Evolutionary conservation across 2,797 vertebrate genomes (phyloP), one percentile per base, ranked within the genome.

Genomic region (Limnodromus scolopaceus): DNA sequence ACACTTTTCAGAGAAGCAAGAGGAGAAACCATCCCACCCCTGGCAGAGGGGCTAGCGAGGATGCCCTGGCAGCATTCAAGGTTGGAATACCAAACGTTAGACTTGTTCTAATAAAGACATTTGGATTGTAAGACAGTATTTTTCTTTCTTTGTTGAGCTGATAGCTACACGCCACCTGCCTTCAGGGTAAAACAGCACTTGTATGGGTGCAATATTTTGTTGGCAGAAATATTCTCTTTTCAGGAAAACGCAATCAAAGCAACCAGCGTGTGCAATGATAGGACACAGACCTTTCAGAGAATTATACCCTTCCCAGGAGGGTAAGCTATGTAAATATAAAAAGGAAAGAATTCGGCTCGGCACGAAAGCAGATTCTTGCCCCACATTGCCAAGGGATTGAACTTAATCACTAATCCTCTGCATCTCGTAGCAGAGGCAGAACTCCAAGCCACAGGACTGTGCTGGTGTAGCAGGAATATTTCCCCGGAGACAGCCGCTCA

Each of bases 401-500:
- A 95, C 38, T 84, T 70, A 89, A 95, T 94, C 92, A 36, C 66
- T 88, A 92, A 92, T 88, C 83, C 91, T 76, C 75, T 83, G 69
- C 79, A 87, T 84, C 60, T 75, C 10, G 8, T 60, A 92, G 87
- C 0, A 0, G 43, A 95, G 84, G 83, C 92, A 95, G 78, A 82
- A 76, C 82, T 92, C 74, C 87, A 83, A 91, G 87, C 60, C 84
- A 46, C 84, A 88, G 86, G 71, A 84, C 85, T 75, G 43, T 55
- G 77, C 51, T 83, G 63, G 78, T 80, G 80, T 34, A 89, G 87
- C 78, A 92, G 87, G 90, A 96, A 83, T 87, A 96, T 94, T 96
- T 96, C 89, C 72, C 89, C 53, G 9, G 89, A 93, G 96, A 94
- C 79, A 96, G 87, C 55, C 79, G 72, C 77, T 95, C 92, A 78